Evolutionary conservation across 2,888 invertebrate genomes (phyloP).

Genomic region (Drosophila pseudotalamancana): DNA sequence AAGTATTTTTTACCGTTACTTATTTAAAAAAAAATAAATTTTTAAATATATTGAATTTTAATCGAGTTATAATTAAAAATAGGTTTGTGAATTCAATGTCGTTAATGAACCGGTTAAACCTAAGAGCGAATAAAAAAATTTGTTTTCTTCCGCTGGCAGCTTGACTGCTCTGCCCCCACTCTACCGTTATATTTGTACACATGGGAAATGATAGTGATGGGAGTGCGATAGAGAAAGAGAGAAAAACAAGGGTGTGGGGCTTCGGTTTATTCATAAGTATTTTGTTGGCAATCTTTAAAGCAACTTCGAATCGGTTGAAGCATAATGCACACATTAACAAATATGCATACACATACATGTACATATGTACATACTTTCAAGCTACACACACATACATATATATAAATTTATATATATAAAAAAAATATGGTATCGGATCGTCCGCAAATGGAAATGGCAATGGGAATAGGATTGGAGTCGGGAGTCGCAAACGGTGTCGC

Average conservation of each 20-base stretch:
- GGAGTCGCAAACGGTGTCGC: conserved; percentile 3
- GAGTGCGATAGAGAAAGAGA: neutral
- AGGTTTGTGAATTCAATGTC: no score
- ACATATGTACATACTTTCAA: no score
- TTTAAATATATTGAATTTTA: no score
- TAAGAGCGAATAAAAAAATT: no score
- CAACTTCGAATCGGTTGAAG: conserved; percentile 28
- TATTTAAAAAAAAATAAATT: no score
- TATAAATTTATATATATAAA: no score
- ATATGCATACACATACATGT: conserved; percentile 7
- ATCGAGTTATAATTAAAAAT: no score
- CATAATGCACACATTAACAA: conserved; percentile 52
- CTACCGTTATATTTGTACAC: neutral
- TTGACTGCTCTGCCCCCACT: no score
- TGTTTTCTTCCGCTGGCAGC: no score
- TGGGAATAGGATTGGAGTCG: neutral
- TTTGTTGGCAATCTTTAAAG: conserved; percentile 41
- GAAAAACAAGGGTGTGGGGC: neutral
- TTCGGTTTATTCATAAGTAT: conserved; percentile 9
- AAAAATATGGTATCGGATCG: neutral
- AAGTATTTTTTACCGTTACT: no score
- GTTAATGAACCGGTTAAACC: no score
- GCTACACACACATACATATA: no score
- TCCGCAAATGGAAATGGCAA: neutral
- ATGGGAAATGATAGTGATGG: neutral